A percentile compares a stretch with the other conserved stretches of the same genome.
phyloP scores from a whole-genome alignment of 2,888 invertebrate species.

The Pammene aurita region DNA sequence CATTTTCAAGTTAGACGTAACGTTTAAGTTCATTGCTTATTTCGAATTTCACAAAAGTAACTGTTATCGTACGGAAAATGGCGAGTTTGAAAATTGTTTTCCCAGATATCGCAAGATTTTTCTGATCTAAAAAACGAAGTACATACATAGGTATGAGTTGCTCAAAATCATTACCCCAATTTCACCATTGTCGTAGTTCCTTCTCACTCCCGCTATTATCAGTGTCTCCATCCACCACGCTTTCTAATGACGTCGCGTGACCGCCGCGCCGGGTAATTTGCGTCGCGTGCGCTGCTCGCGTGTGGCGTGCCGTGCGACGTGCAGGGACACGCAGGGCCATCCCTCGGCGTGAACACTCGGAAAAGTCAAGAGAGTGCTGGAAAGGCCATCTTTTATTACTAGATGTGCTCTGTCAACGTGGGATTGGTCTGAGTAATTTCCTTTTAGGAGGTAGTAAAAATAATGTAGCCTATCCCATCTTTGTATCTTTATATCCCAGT shows the following conservation, averaged over 20 bases:
- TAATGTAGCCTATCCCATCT: no score
- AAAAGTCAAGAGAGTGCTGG: slow-evolving; percentile 21
- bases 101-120: no score
- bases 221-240: slow-evolving; percentile 50
- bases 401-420: neutral
- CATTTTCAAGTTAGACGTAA: no score
- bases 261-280: slow-evolving; percentile 30
- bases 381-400: neutral
- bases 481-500: no score
- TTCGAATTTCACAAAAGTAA: no score
- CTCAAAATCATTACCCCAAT: neutral
- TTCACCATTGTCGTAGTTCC: slow-evolving; percentile 3
- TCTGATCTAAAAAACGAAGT: no score
- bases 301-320: neutral
- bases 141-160: no score
- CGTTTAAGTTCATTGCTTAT: no score
- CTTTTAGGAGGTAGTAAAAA: no score
- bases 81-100: no score
- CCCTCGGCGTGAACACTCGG: slow-evolving; percentile 12
- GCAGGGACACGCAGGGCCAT: slow-evolving; percentile 16
- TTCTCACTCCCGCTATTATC: slow-evolving; percentile 21
- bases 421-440: no score
- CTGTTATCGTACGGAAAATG: no score
- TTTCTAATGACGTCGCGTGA: slow-evolving; percentile 68
- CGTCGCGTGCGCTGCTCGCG: slow-evolving; percentile 20